Evolutionary conservation across 2,888 invertebrate genomes (phyloP).

Genomic region (Pediacus dermestoides): DNA sequence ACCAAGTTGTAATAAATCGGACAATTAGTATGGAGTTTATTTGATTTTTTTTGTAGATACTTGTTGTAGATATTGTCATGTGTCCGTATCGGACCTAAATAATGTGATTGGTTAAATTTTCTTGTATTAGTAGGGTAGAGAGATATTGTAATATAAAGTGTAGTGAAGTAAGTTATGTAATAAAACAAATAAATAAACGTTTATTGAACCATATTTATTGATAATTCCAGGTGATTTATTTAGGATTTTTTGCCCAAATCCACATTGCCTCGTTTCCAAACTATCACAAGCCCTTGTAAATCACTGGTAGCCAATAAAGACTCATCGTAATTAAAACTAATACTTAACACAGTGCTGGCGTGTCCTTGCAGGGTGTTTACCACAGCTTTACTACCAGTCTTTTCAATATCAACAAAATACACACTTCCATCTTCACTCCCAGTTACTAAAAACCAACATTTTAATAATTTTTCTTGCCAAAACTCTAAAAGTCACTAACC

Average conservation of each 20-base stretch:
- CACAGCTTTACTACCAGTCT: slow-evolving; percentile 54
- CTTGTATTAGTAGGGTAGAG: slow-evolving; percentile 29
- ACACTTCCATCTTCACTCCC: slow-evolving; percentile 78
- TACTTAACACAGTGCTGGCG: slow-evolving; percentile 76
- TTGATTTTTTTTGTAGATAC: slow-evolving; percentile 31
- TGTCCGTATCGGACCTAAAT: slow-evolving; percentile 41
- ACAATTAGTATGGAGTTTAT: slow-evolving; percentile 12
- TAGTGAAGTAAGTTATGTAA: slow-evolving; percentile 15
- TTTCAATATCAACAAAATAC: slow-evolving; percentile 73
- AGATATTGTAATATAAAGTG: slow-evolving; percentile 28
- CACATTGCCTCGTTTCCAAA: slow-evolving; percentile 58
- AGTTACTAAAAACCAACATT: slow-evolving; percentile 54
- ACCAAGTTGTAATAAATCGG: slow-evolving; percentile 14
- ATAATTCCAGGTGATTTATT: too few relatives aligned
- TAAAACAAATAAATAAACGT: slow-evolving; percentile 19
- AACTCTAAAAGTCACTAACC: slow-evolving; percentile 50
- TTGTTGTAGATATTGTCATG: slow-evolving; percentile 35
- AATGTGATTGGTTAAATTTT: slow-evolving; percentile 41
- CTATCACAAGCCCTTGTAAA: slow-evolving; percentile 72
- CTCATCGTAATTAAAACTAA: slow-evolving; percentile 86
- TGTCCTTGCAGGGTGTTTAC: slow-evolving; percentile 67
- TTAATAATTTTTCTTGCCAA: too few relatives aligned
- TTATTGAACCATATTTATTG: slow-evolving; percentile 9
- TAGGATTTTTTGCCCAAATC: background rate
- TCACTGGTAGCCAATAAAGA: slow-evolving; percentile 81